phyloP scores from a whole-genome alignment of 2,888 invertebrate genomes.

The Carcina quercana region DNA sequence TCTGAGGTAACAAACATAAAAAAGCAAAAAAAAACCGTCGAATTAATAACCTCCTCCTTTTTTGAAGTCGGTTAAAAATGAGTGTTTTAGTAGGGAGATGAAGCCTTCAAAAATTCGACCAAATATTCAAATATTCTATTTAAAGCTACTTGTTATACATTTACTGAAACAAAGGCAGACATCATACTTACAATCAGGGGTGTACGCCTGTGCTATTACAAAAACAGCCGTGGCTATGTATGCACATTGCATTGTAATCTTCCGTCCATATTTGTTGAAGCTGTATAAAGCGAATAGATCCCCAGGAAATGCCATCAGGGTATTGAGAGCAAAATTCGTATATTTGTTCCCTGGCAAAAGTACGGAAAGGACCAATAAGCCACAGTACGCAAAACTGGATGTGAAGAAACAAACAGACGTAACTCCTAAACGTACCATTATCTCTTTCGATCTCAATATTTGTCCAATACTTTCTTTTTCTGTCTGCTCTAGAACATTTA shows the following conservation, averaged over 20 bases:
- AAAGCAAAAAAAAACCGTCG: too few relatives aligned
- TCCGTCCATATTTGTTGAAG: constrained; percentile 45
- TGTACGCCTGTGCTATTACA: constrained; percentile 36
- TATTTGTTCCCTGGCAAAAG: constrained; percentile 54
- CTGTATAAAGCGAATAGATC: constrained; percentile 42
- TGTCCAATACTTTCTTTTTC: constrained; percentile 42
- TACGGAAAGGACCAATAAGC: constrained; percentile 43
- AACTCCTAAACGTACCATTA: constrained; percentile 42
- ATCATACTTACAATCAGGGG: constrained; percentile 47
- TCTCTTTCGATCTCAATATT: constrained; percentile 44
- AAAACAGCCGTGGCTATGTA: constrained; percentile 39
- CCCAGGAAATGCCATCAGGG: constrained; percentile 49
- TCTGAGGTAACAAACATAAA: too few relatives aligned
- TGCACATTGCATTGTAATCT: constrained; percentile 39
- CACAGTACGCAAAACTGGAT: constrained; percentile 51
- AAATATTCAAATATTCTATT: too few relatives aligned
- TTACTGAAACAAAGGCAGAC: too few relatives aligned
- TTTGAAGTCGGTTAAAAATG: too few relatives aligned
- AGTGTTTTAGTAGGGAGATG: too few relatives aligned
- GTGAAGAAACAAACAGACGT: constrained; percentile 47
- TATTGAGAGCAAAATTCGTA: constrained; percentile 43
- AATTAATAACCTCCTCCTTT: too few relatives aligned
- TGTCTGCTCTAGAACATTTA: constrained; percentile 39
- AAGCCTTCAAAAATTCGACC: too few relatives aligned
- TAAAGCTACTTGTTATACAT: too few relatives aligned